Percentiles rank a stretch among this genome's conserved stretches.
phyloP scores from a whole-genome alignment of 2,888 invertebrate genomes.

The Phrixothrix hirtus region DNA sequence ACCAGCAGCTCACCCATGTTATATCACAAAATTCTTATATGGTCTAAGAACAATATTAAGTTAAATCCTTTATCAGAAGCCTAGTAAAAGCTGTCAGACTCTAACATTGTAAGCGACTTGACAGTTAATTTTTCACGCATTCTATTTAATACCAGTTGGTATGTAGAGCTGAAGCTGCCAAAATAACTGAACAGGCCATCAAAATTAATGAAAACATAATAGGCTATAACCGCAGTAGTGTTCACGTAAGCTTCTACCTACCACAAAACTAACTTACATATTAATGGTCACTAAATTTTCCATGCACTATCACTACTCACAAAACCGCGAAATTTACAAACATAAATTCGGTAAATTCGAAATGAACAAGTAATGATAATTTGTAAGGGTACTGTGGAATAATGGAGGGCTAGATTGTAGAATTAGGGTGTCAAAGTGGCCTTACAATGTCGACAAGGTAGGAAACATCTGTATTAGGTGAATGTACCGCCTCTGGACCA shows the following conservation, averaged over 20 bases:
- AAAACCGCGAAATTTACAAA: constrained; percentile 48
- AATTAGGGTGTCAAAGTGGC: constrained; percentile 43
- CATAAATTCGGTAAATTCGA: constrained; percentile 43
- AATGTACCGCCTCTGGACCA: constrained; percentile 50
- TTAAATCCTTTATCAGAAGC: constrained; percentile 18
- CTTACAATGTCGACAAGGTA: constrained; percentile 32
- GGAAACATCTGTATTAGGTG: constrained; percentile 49
- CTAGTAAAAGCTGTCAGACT: constrained; percentile 20
- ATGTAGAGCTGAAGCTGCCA: constrained; percentile 15
- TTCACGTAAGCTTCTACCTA: constrained; percentile 33
- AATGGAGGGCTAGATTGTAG: constrained; percentile 37
- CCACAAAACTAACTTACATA: too few species aligned
- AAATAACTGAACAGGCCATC: constrained; percentile 23
- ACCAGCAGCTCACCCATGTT: background rate
- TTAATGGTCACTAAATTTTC: too few species aligned
- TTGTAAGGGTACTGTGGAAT: constrained; percentile 31
- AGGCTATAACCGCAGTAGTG: constrained; percentile 21
- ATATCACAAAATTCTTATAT: background rate
- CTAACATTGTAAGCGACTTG: constrained; percentile 23
- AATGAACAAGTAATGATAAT: constrained; percentile 31
- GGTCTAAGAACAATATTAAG: constrained; percentile 18
- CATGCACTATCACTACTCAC: too few species aligned
- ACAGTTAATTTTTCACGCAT: constrained; percentile 35
- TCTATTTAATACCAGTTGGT: constrained; percentile 28
- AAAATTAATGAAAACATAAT: constrained; percentile 30